Evolutionary conservation across 2,888 invertebrate species (phyloP), one percentile per base, ranked within the genome.

Genomic region (Lycophotia porphyrea): DNA sequence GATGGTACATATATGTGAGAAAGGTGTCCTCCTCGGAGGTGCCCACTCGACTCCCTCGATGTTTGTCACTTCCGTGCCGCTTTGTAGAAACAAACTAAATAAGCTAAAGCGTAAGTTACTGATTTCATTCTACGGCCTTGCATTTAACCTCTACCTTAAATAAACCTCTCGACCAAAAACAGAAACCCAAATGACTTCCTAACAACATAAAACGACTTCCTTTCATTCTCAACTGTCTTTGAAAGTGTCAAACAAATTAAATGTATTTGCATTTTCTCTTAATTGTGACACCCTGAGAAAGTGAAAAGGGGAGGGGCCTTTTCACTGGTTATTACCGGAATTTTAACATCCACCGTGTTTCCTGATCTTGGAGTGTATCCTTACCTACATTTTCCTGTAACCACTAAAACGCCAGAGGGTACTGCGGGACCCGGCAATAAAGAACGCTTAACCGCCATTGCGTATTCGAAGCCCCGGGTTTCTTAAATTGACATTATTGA

Each of bases 321-420:
- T 76, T 61, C 39, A 15, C 65, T 76, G 71, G 58, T 84, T 82
- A 74, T 75, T 82, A 76, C 82, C 71, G 69, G 74, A 78, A 78
- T 84, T 76, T 67, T 70, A 76, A 63, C 76, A 76, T 76, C 60
- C 21, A 73, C 68, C 34, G 9, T 67, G 76, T 69, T 85, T 81
- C 84, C 84, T 81, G 84, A 80, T 76, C 39, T 39, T 80, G 63
- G 42, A 71, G 64, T 71, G 34, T 82, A 71, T 76, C 69, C 69
- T 47, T 67, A 70, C 52, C 44, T 34, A 58, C 58, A 42, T 82
- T 64, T 70, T 67, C 66, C 49, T 73, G 74, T 63, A n/a, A n/a
- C n/a, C n/a, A n/a, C n/a, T n/a, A n/a, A n/a, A n/a, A n/a, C n/a
- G n/a, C n/a, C n/a, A n/a, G n/a, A n/a, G n/a, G n/a, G n/a, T n/a